Base-by-base conservation (phyloP, 1,140 invertebrate species). In the Lasioglossum albipes region DNA sequence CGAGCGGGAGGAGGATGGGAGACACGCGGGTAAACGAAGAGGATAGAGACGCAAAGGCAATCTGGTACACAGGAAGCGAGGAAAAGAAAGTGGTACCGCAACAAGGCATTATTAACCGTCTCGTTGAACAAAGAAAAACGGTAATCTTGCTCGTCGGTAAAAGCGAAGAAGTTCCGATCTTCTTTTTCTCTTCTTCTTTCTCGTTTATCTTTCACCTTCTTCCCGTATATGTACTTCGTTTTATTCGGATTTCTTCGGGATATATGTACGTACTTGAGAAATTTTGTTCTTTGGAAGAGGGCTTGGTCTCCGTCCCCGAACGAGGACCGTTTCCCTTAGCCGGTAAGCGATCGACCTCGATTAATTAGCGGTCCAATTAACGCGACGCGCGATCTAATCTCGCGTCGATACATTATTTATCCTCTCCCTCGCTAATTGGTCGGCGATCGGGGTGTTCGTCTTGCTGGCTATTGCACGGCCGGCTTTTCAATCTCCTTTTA, bases 321-420 rank as follows among this genome's bases (percentile, higher is more conserved):
- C 45, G 76, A 31, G n/a, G n/a, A 61, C 54, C 42, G 75, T 71
- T 72, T 74, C 36, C 52, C 27, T 61, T 67, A 7, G 41, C 4
- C 45, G 7, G 62, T 45, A 75, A 67, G 64, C 52, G 42, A 75
- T 68, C 67, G 71, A 70, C 45, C 75, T 52, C 70, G 79, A 69
- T 74, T 84, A 89, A 89, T 90, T 90, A 90, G 83, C 83, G 81
- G 36, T 57, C 71, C 62, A 90, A 91, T 89, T 89, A 89, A 91
- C 89, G 86, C 76, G 86, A 52, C 59, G 45, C 52, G 59, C 79
- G 81, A 88, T 89, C 75, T 86, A 77, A 88, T 89, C 88, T 84
- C 69, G 72, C 66, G 61, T 85, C 67, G 79, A 79, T 79, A 74
- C 77, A 85, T 89, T 88, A 89, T 89, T 90, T 80, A 74, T 79